phyloP scores from a whole-genome alignment of 1,140 invertebrate species.

The Pemphigus obesinymphae region DNA sequence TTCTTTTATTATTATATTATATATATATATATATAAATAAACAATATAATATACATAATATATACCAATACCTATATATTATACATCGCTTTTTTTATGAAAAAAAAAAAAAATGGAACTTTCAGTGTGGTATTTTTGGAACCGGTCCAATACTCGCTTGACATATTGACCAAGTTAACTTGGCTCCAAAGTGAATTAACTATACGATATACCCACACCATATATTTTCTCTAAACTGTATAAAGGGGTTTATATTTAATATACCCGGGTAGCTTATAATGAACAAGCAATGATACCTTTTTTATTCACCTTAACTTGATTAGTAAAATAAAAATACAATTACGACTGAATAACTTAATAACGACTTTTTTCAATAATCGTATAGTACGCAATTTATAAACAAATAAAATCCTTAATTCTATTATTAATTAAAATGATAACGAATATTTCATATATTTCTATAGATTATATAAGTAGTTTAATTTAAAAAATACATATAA shows the following conservation, averaged over 20 bases:
- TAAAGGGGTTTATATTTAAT: constrained; percentile 20
- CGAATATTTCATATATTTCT: neutral
- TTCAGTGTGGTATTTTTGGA: constrained; percentile 15
- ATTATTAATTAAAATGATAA: neutral
- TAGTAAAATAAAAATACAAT: neutral
- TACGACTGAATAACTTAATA: too few species aligned
- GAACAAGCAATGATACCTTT: neutral
- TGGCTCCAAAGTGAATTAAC: constrained; percentile 32
- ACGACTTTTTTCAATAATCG: neutral
- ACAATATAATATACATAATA: too few species aligned
- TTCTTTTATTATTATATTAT: constrained; percentile 11
- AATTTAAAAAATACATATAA: too few species aligned
- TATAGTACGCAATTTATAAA: neutral
- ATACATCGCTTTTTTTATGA: too few species aligned
- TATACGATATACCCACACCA: neutral
- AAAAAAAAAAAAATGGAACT: constrained; percentile 13
- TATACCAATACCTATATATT: too few species aligned
- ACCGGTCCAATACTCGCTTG: constrained; percentile 12
- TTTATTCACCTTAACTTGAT: neutral
- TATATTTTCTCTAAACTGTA: neutral
- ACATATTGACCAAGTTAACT: constrained; percentile 40
- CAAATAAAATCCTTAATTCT: neutral
- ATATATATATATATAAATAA: too few species aligned
- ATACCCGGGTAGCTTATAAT: neutral
- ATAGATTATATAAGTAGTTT: too few species aligned